Conservation (phyloP, 2,888 invertebrate genomes). For the Melitaea athalia region DNA sequence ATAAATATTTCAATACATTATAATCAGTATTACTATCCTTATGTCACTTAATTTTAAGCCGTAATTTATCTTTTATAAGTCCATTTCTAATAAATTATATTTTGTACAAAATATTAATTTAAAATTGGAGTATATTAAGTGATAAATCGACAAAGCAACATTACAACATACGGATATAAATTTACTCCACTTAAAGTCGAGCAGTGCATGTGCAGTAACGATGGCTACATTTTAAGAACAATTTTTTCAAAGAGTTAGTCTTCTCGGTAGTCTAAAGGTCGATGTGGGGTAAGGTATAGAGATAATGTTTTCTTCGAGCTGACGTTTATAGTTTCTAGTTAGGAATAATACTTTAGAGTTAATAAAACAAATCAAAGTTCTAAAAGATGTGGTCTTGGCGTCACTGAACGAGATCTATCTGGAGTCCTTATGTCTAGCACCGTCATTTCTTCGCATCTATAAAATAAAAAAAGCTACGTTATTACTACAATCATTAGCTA, state of each 20-base stretch:
- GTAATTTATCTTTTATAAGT: constrained; percentile 5
- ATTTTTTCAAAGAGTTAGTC: constrained; percentile 21
- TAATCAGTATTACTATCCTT: constrained; percentile 2
- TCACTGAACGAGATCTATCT: constrained; percentile 63
- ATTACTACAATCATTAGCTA: not conserved
- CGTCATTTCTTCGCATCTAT: constrained; percentile 78
- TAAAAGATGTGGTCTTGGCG: constrained; percentile 68
- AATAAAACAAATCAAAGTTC: constrained; percentile 57
- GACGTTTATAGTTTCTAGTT: constrained; percentile 6
- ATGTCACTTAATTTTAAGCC: constrained; percentile 1
- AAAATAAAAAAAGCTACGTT: constrained; percentile 37
- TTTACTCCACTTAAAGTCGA: constrained; percentile 9
- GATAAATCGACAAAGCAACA: not conserved
- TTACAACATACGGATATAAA: constrained; percentile 6
- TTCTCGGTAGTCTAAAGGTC: constrained; percentile 59
- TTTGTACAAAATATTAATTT: not conserved
- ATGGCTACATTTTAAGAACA: constrained; percentile 17
- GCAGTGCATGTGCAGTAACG: not conserved
- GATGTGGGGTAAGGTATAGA: constrained; percentile 12
- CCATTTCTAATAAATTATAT: not conserved
- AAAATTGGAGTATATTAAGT: constrained; percentile 4
- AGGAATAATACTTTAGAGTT: constrained; percentile 36
- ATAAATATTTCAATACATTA: constrained; percentile 21
- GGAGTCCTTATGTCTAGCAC: constrained; percentile 63
- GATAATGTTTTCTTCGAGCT: constrained; percentile 7